Evolutionary conservation across 30 jellyfish, hydroid and myxozoan genomes (phyloP), one percentile per base, ranked within the genome.

Genomic region (Nemopilema nomurai): DNA sequence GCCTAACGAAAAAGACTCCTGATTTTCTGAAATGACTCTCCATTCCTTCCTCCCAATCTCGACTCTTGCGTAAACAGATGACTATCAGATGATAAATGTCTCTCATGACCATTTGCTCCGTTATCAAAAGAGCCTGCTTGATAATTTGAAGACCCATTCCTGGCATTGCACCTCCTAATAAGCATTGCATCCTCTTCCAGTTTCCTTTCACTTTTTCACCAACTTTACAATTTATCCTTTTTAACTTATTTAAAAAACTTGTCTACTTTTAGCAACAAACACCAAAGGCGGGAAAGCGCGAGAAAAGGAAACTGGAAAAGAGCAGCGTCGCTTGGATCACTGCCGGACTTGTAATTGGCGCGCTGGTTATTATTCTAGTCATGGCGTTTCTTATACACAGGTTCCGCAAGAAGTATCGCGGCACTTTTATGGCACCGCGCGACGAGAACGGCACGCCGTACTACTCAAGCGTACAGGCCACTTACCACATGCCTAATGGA

Each of bases 341-440:
- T 13, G 92, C 92, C 53, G 92, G 92, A 16, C 82, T 83, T 62
- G 92, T 83, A 25, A 71, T 83, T 0, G 92, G 92, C 49, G 85
- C 92, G 6, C 25, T 83, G 29, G 86, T 83, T 22, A 76, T 83
- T 27, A 62, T 83, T 18, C 64, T 83, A 27, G 86, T 76, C 9
- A 64, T 83, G 82, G 92, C 80, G 6, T 71, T 72, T 6, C 53
- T 83, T 50, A 41, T 83, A 25, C 86, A 83, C 62, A 69, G 92
- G 62, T 83, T 83, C 77, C 28, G 86, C 67, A 83, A 71, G 69
- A 83, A 83, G 81, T 83, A 83, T 77, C 85, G 92, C 80, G 92
- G 92, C 16, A 83, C 83, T n/a, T 83, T 83, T 30, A 83, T 83
- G 92, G 92, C 92, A 20, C 92, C 92, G 86, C 92, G 92, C 85